phyloP scores from a whole-genome alignment of 2,797 vertebrate species.

The Ctenochaetus hawaiiensis region DNA sequence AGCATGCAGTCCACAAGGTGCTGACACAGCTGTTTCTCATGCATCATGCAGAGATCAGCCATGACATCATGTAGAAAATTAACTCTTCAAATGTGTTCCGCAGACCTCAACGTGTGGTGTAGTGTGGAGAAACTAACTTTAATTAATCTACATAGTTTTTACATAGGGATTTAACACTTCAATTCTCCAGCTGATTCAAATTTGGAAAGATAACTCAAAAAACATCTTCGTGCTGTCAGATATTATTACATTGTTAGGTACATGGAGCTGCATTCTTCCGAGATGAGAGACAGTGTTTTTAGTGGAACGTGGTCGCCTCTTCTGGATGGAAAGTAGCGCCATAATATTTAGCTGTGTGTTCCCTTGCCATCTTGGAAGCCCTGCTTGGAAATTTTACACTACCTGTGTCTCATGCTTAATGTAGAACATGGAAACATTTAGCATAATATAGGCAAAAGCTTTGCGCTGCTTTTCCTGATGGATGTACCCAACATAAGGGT shows the following conservation, averaged over 20 bases:
- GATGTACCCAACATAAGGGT: constrained; percentile 57
- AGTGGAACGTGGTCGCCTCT: constrained; percentile 71
- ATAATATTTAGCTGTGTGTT: constrained; percentile 67
- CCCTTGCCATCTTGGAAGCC: constrained; percentile 68
- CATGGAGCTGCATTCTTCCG: constrained; percentile 66
- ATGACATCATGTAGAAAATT: constrained; percentile 47
- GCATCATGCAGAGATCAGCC: constrained; percentile 31
- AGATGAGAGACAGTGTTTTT: constrained; percentile 75
- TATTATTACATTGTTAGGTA: constrained; percentile 63
- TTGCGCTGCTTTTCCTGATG: constrained; percentile 55
- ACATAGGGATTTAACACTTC: constrained; percentile 25
- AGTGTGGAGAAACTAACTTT: constrained; percentile 25
- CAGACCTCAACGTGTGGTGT: constrained; percentile 33
- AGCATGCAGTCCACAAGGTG: constrained; percentile 38
- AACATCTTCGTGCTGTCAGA: constrained; percentile 69
- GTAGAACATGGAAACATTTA: constrained; percentile 62
- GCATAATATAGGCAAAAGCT: constrained; percentile 59
- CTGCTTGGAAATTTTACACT: constrained; percentile 61
- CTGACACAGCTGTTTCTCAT: constrained; percentile 52
- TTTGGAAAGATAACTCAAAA: constrained; percentile 50
- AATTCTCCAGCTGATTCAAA: constrained; percentile 42
- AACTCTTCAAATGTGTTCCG: constrained; percentile 47
- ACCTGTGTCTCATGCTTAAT: constrained; percentile 69
- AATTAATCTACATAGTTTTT: constrained; percentile 15
- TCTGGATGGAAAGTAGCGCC: constrained; percentile 63